phyloP scores from a whole-genome alignment of 1,140 invertebrate species.

The Tetramorium simillimum region DNA sequence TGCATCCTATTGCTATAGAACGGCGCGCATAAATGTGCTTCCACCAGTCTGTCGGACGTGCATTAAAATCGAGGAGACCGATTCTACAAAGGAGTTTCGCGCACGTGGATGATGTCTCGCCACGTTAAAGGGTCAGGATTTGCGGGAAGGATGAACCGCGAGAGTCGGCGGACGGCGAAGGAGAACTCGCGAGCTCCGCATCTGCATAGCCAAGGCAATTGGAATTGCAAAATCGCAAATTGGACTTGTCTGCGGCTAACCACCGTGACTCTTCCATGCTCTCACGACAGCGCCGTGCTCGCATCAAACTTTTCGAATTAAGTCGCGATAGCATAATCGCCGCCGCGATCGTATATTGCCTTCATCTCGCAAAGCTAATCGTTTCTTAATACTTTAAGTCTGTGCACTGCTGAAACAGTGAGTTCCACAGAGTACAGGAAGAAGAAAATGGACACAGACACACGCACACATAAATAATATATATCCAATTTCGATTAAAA shows the following conservation, averaged over 20 bases:
- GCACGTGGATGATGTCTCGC: constrained; percentile 13
- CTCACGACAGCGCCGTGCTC: constrained; percentile 34
- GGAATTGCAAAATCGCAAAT: constrained; percentile 81
- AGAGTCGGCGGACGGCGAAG: constrained; percentile 29
- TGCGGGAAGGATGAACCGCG: constrained; percentile 36
- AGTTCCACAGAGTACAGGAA: background rate
- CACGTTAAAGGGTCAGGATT: constrained; percentile 56
- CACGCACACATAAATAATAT: background rate
- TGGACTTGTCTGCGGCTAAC: constrained; percentile 75
- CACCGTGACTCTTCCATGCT: constrained; percentile 48
- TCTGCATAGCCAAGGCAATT: constrained; percentile 78
- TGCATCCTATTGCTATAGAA: background rate
- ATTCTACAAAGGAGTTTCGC: constrained; percentile 18
- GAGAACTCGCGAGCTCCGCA: constrained; percentile 64
- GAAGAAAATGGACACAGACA: background rate
- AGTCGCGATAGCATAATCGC: constrained; percentile 61
- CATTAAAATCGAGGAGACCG: constrained; percentile 37
- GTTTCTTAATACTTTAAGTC: constrained; percentile 8
- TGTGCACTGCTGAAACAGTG: background rate
- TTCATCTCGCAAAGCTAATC: constrained; percentile 4
- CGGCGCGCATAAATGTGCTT: constrained; percentile 58
- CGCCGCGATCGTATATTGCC: constrained; percentile 25
- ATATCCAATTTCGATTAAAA: background rate
- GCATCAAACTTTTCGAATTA: constrained; percentile 76
- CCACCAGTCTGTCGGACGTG: constrained; percentile 17